A percentile compares a stretch with the other conserved stretches of the same genome.
phyloP scores from a whole-genome alignment of 23 tunicate species.

The Trididemnum miniatum region DNA sequence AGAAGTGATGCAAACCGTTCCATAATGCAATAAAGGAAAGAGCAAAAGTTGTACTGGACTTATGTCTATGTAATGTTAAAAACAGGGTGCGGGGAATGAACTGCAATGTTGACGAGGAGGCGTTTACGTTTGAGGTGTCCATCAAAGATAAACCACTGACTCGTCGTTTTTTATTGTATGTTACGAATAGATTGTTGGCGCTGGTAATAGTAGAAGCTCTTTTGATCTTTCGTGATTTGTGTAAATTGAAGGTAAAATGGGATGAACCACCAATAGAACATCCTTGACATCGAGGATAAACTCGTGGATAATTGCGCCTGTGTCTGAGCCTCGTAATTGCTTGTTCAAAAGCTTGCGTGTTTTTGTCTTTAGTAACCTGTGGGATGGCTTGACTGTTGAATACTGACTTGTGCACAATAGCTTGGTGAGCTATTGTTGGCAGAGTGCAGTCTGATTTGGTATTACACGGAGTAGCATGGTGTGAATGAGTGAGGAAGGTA shows the following conservation, averaged over 20 bases:
- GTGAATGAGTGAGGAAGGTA: too few relatives aligned
- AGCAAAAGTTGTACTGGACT: neutral
- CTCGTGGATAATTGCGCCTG: too few relatives aligned
- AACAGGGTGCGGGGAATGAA: constrained; percentile 7
- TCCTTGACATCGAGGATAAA: neutral
- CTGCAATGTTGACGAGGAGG: neutral
- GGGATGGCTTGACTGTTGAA: too few relatives aligned
- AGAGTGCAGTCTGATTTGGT: too few relatives aligned
- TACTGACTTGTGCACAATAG: too few relatives aligned
- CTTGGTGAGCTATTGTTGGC: too few relatives aligned
- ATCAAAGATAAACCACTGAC: constrained; percentile 17
- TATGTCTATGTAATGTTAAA: neutral
- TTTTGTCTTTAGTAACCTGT: too few relatives aligned
- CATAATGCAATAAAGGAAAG: constrained; percentile 32
- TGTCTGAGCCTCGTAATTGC: too few relatives aligned
- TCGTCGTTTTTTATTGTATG: constrained; percentile 12
- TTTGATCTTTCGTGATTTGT: neutral
- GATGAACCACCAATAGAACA: neutral
- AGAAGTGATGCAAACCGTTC: neutral
- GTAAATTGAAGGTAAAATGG: constrained; percentile 9
- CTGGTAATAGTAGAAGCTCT: constrained; percentile 19
- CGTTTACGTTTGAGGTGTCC: neutral
- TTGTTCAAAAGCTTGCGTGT: too few relatives aligned
- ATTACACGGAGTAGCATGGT: too few relatives aligned
- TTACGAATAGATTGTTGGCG: constrained; percentile 19